phyloP scores from a whole-genome alignment of 2,113 vertebrate species.

The Platycercus adscitus region DNA sequence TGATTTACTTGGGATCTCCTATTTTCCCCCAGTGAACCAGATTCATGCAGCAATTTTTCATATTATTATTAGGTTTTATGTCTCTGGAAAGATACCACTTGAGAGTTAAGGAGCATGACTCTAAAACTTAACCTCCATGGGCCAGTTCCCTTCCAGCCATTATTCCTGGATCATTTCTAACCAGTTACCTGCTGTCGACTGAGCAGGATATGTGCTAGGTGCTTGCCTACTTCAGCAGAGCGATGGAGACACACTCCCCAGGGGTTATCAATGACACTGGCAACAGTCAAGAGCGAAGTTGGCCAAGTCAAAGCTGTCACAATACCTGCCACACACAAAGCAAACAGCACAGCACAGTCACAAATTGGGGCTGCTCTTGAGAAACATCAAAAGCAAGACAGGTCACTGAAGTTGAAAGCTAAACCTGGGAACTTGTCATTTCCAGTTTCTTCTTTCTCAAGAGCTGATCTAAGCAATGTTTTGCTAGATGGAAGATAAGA shows the following conservation, averaged over 20 bases:
- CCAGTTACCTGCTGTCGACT: constrained; percentile 87
- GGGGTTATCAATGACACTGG: constrained; percentile 94
- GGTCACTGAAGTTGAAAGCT: constrained; percentile 1
- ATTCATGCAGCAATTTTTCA: neutral
- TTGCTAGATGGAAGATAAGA: constrained; percentile 27
- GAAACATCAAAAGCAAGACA: neutral
- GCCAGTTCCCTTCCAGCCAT: neutral
- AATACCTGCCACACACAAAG: constrained; percentile 79
- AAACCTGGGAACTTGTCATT: neutral
- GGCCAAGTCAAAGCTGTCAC: constrained; percentile 93
- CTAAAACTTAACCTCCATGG: neutral
- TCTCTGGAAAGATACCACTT: neutral
- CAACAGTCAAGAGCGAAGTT: constrained; percentile 85
- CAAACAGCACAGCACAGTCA: neutral
- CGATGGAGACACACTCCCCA: constrained; percentile 96
- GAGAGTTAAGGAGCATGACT: neutral
- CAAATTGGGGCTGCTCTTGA: neutral
- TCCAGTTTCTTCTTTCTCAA: constrained; percentile 38
- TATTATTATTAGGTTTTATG: neutral
- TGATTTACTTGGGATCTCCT: neutral
- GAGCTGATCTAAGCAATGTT: neutral
- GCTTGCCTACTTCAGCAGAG: constrained; percentile 93
- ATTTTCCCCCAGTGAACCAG: neutral
- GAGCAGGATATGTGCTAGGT: constrained; percentile 91
- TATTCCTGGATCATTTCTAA: neutral